Percentiles rank a stretch among this genome's conserved stretches.
These are phyloP conservation scores for Schlechtendalia chinensis DNA, from an alignment of 1,140 invertebrate species.

Conservation along the genomic window DNA sequence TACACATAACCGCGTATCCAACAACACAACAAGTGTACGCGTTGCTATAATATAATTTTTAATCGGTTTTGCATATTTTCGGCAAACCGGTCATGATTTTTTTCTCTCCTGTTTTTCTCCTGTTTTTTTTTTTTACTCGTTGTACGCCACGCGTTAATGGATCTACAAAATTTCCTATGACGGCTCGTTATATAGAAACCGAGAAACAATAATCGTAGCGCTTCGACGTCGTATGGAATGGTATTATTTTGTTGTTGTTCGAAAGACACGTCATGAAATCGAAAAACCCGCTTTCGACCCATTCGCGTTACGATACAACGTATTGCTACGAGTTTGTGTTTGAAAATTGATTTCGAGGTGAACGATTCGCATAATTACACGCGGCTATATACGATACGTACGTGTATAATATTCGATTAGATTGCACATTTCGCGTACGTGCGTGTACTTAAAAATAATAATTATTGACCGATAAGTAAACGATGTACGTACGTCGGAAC, in stretches of 20 bases:
- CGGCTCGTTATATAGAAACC: too few relatives aligned
- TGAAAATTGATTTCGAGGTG: constrained; percentile 11
- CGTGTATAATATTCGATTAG: background rate
- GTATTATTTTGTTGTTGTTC: background rate
- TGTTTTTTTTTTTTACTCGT: background rate
- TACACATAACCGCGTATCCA: background rate
- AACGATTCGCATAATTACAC: constrained; percentile 32
- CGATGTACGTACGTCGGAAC: background rate
- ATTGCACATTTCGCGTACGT: background rate
- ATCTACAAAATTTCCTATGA: background rate
- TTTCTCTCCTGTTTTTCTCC: background rate
- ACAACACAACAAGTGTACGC: background rate
- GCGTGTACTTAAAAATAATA: too few relatives aligned
- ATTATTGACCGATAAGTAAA: constrained; percentile 17
- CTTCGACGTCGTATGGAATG: too few relatives aligned
- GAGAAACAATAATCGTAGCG: too few relatives aligned
- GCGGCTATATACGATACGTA: background rate
- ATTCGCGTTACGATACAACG: background rate
- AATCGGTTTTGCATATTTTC: constrained; percentile 12
- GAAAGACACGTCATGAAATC: background rate
- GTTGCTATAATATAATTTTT: background rate
- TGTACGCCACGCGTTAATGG: background rate
- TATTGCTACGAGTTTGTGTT: background rate
- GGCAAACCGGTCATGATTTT: background rate
- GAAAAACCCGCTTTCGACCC: background rate